Evolutionary conservation across 1,140 invertebrate species (phyloP).

Genomic region (Ceratina japonica): DNA sequence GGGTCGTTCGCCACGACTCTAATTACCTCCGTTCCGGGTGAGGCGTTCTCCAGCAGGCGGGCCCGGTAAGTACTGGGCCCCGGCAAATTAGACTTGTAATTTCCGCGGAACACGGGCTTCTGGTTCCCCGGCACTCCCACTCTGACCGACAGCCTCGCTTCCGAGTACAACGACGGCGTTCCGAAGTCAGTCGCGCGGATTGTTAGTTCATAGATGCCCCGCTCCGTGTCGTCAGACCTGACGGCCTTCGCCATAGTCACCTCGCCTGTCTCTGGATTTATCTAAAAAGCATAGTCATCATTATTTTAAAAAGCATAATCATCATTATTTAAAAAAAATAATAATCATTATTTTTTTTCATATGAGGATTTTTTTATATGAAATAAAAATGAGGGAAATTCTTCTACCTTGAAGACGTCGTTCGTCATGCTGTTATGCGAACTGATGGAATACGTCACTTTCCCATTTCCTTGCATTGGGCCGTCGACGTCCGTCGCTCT

Average conservation of each 20-base stretch:
- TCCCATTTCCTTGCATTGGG: constrained; percentile 84
- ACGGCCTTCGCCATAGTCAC: constrained; percentile 83
- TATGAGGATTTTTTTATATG: too few relatives aligned
- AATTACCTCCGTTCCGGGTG: constrained; percentile 85
- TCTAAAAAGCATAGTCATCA: constrained; percentile 74
- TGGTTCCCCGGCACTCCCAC: constrained; percentile 90
- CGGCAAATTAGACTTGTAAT: constrained; percentile 80
- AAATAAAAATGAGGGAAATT: too few relatives aligned
- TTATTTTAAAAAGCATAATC: too few relatives aligned
- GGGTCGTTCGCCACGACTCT: constrained; percentile 87
- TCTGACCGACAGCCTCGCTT: constrained; percentile 83
- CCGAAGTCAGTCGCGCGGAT: constrained; percentile 87
- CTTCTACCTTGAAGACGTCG: constrained; percentile 72
- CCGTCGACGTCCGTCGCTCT: constrained; percentile 87
- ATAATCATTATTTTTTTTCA: too few relatives aligned
- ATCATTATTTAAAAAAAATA: too few relatives aligned
- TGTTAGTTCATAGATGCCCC: constrained; percentile 86
- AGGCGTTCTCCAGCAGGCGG: constrained; percentile 85
- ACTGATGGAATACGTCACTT: constrained; percentile 84
- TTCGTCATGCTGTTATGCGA: constrained; percentile 84
- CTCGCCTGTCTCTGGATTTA: constrained; percentile 86
- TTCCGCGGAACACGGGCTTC: constrained; percentile 86
- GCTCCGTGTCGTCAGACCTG: constrained; percentile 85
- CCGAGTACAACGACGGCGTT: constrained; percentile 83
- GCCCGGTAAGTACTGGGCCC: constrained; percentile 85